Percentiles rank a stretch among this genome's conserved stretches.
Conservation (phyloP, 2,113 vertebrate genomes). For the Pseudolaguvia tuberculata region DNA sequence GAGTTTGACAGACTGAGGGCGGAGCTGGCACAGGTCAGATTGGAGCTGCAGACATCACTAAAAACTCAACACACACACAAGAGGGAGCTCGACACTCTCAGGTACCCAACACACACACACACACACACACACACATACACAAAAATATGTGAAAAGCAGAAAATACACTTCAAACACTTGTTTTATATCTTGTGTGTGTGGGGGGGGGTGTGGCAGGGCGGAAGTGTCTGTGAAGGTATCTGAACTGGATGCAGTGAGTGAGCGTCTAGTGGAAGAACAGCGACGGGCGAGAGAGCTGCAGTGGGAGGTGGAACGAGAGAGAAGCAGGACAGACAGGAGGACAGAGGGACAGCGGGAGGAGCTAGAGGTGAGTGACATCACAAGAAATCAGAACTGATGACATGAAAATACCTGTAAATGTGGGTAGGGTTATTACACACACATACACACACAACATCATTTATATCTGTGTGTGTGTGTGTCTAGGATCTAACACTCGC, state of each 20-base stretch:
- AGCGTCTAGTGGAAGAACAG: conserved; percentile 78
- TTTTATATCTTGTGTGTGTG: neutral
- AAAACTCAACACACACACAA: conserved; percentile 86
- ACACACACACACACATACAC: no score
- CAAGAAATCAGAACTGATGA: neutral
- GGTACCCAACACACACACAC: conserved; percentile 61
- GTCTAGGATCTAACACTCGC: conserved; percentile 80
- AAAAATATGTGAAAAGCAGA: neutral
- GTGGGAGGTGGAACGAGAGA: conserved; percentile 86
- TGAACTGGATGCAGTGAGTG: conserved; percentile 76
- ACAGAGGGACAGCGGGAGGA: conserved; percentile 79
- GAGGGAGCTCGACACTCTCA: conserved; percentile 84
- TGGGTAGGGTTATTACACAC: neutral
- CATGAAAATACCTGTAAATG: neutral
- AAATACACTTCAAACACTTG: neutral
- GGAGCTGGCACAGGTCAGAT: conserved; percentile 82
- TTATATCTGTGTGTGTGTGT: neutral
- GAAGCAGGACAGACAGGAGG: conserved; percentile 68
- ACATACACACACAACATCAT: neutral
- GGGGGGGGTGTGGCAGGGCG: conserved; percentile 60
- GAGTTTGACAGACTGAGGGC: conserved; percentile 63
- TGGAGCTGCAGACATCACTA: conserved; percentile 84
- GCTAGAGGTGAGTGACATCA: conserved; percentile 80
- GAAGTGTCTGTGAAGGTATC: conserved; percentile 81
- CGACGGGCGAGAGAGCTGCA: conserved; percentile 81